These are phyloP conservation scores for Pithys albifrons DNA, from an alignment of 2,113 vertebrate species.

Conservation along the genomic window DNA sequence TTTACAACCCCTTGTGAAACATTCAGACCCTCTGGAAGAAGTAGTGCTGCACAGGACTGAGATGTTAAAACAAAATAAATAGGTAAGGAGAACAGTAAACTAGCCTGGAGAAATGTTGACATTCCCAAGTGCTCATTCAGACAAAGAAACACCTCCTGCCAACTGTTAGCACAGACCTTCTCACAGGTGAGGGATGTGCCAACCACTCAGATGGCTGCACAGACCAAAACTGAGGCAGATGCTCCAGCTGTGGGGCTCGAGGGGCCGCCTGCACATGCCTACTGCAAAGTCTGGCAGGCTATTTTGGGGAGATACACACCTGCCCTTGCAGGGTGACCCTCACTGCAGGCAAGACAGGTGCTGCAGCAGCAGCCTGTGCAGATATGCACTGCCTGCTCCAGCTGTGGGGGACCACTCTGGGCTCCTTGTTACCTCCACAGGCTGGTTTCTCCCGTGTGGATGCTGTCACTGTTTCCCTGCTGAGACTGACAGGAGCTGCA, in stretches of 20 bases:
- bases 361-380: background rate
- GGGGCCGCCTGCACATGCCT: fast-evolving
- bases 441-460: background rate
- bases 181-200: background rate
- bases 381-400: background rate
- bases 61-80: background rate
- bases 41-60: background rate
- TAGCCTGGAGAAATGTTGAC: background rate
- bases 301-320: background rate
- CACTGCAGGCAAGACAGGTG: fast-evolving
- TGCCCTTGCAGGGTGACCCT: background rate
- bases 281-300: background rate
- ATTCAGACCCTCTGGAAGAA: background rate
- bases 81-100: background rate
- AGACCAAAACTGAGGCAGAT: background rate
- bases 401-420: background rate
- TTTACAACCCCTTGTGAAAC: background rate
- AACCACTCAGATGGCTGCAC: background rate
- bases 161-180: background rate
- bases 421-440: fast-evolving
- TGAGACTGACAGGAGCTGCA: fast-evolving
- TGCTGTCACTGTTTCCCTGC: background rate
- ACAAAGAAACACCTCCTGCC: background rate
- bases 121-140: background rate
- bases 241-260: background rate